These are phyloP conservation scores for Scomberomorus guttatus DNA, from an alignment of 2,797 vertebrate genomes.

Conservation along the genomic window DNA sequence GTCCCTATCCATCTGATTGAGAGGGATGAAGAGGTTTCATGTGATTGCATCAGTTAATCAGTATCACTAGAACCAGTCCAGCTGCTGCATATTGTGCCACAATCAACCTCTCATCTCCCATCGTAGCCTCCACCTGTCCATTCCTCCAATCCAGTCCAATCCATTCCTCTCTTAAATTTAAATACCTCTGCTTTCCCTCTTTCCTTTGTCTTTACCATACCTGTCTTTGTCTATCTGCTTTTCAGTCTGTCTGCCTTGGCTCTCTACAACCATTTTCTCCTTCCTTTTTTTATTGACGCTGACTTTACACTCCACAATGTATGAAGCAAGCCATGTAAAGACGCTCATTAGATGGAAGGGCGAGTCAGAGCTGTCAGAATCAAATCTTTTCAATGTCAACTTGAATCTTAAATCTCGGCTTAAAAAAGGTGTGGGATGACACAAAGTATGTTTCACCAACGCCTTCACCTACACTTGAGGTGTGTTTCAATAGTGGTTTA, in stretches of 20 bases:
- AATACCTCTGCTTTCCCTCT: not conserved
- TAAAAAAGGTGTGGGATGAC: too few species aligned
- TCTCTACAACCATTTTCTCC: not conserved
- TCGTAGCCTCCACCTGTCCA: slow-evolving; percentile 1
- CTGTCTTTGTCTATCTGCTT: too few species aligned
- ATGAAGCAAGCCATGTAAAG: too few species aligned
- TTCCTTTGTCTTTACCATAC: not conserved
- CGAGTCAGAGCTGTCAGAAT: too few species aligned
- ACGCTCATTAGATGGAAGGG: too few species aligned
- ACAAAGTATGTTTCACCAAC: too few species aligned
- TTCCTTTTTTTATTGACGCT: not conserved
- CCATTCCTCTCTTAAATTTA: not conserved
- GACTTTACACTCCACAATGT: not conserved
- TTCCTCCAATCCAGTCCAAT: too few species aligned
- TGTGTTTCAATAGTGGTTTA: too few species aligned
- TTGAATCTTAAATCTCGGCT: too few species aligned
- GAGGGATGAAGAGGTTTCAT: slow-evolving; percentile 32
- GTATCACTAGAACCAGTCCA: slow-evolving; percentile 28
- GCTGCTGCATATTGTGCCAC: not conserved
- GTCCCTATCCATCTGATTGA: slow-evolving; percentile 27
- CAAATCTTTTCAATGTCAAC: too few species aligned
- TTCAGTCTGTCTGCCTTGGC: too few species aligned
- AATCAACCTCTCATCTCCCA: slow-evolving; percentile 17
- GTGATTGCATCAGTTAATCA: slow-evolving; percentile 58
- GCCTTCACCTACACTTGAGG: too few species aligned